A percentile compares a stretch with the other conserved stretches of the same genome.
Evolutionary conservation across 2,797 vertebrate species (phyloP).

Genomic region (Moxostoma hubbsi): DNA sequence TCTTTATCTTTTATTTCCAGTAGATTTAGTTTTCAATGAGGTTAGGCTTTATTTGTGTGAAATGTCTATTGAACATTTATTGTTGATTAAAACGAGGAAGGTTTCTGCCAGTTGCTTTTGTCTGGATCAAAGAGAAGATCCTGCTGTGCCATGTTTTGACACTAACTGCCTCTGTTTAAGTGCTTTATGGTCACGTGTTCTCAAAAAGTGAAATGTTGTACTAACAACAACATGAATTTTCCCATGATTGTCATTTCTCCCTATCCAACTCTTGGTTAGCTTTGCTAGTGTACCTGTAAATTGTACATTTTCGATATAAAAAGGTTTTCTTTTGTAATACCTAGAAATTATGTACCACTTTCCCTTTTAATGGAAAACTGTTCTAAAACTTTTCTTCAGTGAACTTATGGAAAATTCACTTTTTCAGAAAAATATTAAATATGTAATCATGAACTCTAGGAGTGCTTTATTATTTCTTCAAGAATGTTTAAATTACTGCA

Average conservation of each 20-base stretch:
- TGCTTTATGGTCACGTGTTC: constrained; percentile 76
- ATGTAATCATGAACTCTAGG: constrained; percentile 73
- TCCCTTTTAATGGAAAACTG: constrained; percentile 89
- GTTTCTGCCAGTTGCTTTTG: constrained; percentile 19
- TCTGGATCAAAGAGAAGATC: constrained; percentile 57
- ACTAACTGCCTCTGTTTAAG: constrained; percentile 65
- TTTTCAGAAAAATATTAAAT: constrained; percentile 70
- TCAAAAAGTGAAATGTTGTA: constrained; percentile 52
- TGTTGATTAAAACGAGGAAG: constrained; percentile 81
- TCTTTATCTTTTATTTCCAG: constrained; percentile 81
- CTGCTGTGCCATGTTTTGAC: constrained; percentile 52
- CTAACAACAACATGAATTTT: constrained; percentile 49
- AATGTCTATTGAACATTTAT: constrained; percentile 79
- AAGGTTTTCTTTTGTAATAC: constrained; percentile 87
- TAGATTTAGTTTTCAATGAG: constrained; percentile 85
- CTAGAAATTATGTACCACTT: constrained; percentile 84
- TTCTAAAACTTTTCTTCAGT: constrained; percentile 81
- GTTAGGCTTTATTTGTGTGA: constrained; percentile 77
- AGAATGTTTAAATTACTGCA: neutral
- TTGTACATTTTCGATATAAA: constrained; percentile 86
- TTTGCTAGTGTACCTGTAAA: constrained; percentile 94
- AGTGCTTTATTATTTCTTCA: constrained; percentile 38
- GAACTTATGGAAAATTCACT: constrained; percentile 73
- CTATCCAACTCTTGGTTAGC: constrained; percentile 86
- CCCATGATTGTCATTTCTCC: constrained; percentile 79